phyloP scores from a whole-genome alignment of 2,797 vertebrate genomes.

The Pygocentrus nattereri region DNA sequence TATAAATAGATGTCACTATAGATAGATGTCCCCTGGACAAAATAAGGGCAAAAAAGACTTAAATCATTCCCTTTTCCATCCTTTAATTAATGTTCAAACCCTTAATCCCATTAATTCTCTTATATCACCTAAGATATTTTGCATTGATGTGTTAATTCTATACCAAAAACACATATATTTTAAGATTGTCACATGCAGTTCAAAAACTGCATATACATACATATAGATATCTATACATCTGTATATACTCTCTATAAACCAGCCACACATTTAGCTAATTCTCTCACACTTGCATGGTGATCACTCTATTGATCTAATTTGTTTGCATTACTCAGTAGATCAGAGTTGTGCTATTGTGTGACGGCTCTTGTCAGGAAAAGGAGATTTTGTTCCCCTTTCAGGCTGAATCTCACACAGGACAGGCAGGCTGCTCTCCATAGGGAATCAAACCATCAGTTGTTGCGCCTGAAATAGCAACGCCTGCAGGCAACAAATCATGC shows the following conservation, averaged over 20 bases:
- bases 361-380: constrained; percentile 60
- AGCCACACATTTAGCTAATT: not conserved
- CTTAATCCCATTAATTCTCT: too few relatives aligned
- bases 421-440: constrained; percentile 66
- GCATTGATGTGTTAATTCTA: not conserved
- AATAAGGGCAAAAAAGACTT: too few relatives aligned
- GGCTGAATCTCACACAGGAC: constrained; percentile 67
- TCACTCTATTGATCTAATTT: constrained; percentile 51
- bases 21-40: too few relatives aligned
- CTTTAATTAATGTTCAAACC: too few relatives aligned
- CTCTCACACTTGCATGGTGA: constrained; percentile 11
- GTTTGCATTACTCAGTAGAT: constrained; percentile 49
- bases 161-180: not conserved
- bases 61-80: too few relatives aligned
- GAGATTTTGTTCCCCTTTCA: constrained; percentile 49
- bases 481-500: constrained; percentile 77
- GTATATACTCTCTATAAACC: not conserved
- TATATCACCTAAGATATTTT: too few relatives aligned
- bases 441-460: constrained; percentile 73
- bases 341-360: constrained; percentile 58
- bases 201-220: not conserved
- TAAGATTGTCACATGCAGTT: too few relatives aligned
- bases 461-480: constrained; percentile 77
- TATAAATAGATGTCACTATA: too few relatives aligned
- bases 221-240: not conserved